phyloP scores from a whole-genome alignment of 2,113 vertebrate genomes.

The Morone chrysops region DNA sequence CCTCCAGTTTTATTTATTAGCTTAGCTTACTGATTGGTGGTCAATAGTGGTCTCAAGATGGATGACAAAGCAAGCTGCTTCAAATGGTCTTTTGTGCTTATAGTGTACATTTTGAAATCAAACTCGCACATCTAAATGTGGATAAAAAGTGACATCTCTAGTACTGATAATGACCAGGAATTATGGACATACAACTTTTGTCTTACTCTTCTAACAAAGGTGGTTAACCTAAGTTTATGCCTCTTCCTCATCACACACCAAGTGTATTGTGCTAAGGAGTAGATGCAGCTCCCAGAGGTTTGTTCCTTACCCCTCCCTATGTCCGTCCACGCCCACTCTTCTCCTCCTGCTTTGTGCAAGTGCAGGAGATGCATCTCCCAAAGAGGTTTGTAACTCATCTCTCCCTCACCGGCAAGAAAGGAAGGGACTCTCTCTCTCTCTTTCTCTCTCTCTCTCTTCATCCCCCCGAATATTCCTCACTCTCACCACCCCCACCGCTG shows the following conservation, averaged over 20 bases:
- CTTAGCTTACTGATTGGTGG: neutral
- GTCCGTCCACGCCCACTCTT: slow-evolving; percentile 39
- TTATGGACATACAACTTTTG: neutral
- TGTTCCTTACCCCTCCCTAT: slow-evolving; percentile 27
- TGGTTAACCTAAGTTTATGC: slow-evolving; percentile 1
- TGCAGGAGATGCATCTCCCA: slow-evolving; percentile 47
- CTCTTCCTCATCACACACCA: neutral
- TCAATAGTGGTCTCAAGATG: neutral
- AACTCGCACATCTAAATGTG: neutral
- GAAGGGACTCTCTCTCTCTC: slow-evolving; percentile 9
- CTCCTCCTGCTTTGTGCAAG: slow-evolving; percentile 18
- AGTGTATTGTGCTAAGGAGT: slow-evolving; percentile 28
- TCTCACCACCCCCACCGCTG: slow-evolving; percentile 36
- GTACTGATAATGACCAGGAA: neutral
- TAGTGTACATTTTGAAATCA: neutral
- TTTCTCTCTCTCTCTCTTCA: slow-evolving; percentile 9
- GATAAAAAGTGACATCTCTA: neutral
- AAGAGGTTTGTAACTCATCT: slow-evolving; percentile 47
- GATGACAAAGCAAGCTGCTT: neutral
- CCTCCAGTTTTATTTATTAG: neutral
- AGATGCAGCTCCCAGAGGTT: slow-evolving; percentile 24
- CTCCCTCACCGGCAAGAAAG: slow-evolving; percentile 13
- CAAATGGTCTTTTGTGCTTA: neutral
- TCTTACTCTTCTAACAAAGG: neutral
- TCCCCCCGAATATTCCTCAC: slow-evolving; percentile 30